Base-by-base conservation (phyloP, 2,888 invertebrate genomes). In the Melinaea menophilus region DNA sequence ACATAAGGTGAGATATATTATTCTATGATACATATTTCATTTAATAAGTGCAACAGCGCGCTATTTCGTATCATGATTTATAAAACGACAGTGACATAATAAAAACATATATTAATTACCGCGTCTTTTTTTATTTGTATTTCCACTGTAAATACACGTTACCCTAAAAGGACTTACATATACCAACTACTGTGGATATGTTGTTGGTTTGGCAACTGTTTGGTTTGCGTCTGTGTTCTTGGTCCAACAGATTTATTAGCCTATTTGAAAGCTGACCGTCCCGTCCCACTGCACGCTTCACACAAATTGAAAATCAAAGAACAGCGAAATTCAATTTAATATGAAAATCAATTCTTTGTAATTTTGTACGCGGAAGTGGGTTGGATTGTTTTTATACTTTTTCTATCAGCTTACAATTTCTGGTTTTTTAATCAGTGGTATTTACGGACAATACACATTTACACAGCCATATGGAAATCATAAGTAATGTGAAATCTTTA, bases 221-320 rank as follows among this genome's bases (percentile, higher is more conserved):
- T 55, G 59, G 66, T 64, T 69, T 66, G 69, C 65, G 68, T 74
- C 72, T 70, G 72, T 69, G 74, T 74, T 75, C 73, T 73, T 73
- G 71, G 72, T 69, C 65, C 68, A 71, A 74, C 73, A 74, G 75
- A 84, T 82, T 81, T 81, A 84, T 84, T 80, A 78, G 76, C 75
- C 77, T 79, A 76, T 80, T 78, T 75, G 74, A 76, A 75, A 69
- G 73, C 71, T 68, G 72, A 72, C 73, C 74, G 78, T 74, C 75
- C 78, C 75, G 73, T 72, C 74, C 68, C 72, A 73, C 75, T 77
- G 79, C 78, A 78, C 78, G 80, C 76, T 76, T 76, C 77, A 79
- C 82, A 80, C 84, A 86, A 88, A 88, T 88, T 86, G 88, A 88
- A 89, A 89, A 87, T 86, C 87, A 88, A 87, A 87, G 85, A 86